Evolutionary conservation across 2,797 vertebrate species (phyloP), one percentile per base, ranked within the genome.

Genomic region (Thaleichthys pacificus): DNA sequence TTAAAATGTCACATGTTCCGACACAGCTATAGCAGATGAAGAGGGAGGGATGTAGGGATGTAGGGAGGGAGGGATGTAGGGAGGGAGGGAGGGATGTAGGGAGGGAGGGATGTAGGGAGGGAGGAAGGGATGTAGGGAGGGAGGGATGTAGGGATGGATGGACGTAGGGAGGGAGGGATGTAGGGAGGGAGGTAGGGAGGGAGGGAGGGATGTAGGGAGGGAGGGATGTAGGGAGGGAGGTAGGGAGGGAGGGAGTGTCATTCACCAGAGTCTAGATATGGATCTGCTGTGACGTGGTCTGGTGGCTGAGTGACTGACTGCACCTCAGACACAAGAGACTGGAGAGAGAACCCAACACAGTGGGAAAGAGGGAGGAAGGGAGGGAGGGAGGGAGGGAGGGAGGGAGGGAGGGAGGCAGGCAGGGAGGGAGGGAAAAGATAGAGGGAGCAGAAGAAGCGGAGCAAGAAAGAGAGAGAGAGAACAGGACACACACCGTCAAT

Each of bases 231-330:
- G 63, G 19, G 35, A 65, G 19, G n/a, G 19, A 7, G 2, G 32
- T 1, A 65, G 15, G 17, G 30, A n/a, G 64, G 66, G 47, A 72
- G 6, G 3, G 26, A 72, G 7, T 38, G 8, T 38, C 35, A 38
- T 8, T 38, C 35, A 38, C 35, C 35, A 8, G 30, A 32, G 35
- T 38, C 35, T 9, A 38, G 35, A 38, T 38, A 7, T 38, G 35
- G 35, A 38, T 77, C 72, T 70, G 74, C 9, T 70, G 54, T 74
- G 75, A 78, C 71, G 74, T 77, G 79, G 54, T 80, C 72, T 61
- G 58, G 49, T 80, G 71, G 80, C 62, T 75, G 75, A 82, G 64
- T 75, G 75, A 38, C 35, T 38, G 35, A 38, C 8, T 38, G 35
- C 35, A 38, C 35, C 35, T 38, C 35, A 38, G 35, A 38, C 35